Evolutionary conservation across 2,797 vertebrate species (phyloP).

Genomic region (Buphagus erythrorhynchus): DNA sequence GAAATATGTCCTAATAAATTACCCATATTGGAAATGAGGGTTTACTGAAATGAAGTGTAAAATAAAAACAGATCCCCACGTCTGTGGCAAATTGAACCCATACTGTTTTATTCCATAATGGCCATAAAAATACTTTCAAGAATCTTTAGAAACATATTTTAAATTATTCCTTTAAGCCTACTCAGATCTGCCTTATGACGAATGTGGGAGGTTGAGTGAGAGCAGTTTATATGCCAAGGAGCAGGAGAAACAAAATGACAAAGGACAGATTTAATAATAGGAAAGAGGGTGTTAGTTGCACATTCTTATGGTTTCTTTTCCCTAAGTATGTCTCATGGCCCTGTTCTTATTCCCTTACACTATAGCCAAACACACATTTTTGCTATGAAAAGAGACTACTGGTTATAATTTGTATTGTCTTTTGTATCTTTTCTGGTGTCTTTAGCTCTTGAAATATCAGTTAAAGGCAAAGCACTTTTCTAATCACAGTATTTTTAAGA

Average conservation of each 20-base stretch:
- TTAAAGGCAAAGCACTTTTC: background rate
- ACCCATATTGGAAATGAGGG: background rate
- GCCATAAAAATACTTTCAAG: background rate
- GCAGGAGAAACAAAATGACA: background rate
- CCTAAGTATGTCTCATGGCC: background rate
- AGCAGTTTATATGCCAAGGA: slow-evolving; percentile 15
- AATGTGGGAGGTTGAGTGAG: slow-evolving; percentile 53
- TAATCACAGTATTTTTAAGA: background rate
- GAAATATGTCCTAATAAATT: background rate
- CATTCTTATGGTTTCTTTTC: background rate
- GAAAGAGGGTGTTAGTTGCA: background rate
- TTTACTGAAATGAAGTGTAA: background rate
- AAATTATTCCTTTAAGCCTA: slow-evolving; percentile 28
- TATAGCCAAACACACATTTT: background rate
- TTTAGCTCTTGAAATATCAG: background rate
- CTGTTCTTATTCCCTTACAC: background rate
- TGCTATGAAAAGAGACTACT: background rate
- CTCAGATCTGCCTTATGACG: slow-evolving; percentile 9
- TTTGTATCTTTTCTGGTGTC: background rate
- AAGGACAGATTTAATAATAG: slow-evolving; percentile 27
- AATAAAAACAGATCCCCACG: background rate
- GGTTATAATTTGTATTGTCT: background rate
- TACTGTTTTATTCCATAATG: background rate
- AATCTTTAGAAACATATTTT: slow-evolving; percentile 16
- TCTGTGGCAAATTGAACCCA: background rate